Base-by-base conservation (phyloP, 2,797 vertebrate species). In the Amniataba percoides region DNA sequence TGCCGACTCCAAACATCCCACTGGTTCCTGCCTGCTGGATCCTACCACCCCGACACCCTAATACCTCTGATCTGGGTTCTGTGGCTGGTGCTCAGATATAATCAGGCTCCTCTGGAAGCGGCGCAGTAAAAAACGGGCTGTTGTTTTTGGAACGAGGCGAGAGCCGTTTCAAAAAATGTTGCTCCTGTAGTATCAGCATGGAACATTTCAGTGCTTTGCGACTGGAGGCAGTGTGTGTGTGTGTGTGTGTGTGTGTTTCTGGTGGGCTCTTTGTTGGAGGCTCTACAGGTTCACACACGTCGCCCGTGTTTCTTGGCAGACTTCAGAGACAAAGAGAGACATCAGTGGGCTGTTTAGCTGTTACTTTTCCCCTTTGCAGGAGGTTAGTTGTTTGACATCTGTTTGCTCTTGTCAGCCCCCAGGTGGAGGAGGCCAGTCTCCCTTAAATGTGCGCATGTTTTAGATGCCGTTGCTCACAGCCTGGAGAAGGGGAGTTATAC, bases 311-410 rank as follows among this genome's bases (percentile, higher is more conserved):
- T 72, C 84, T 89, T 91, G 86, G 87, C 80, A 87, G 82, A 89
- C 88, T 89, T 89, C 83, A 91, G 84, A 93, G 85, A 84, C 68
- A 87, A 80, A 88, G 71, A 88, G 71, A 93, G 87, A 88, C 84
- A 89, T 91, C 88, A 86, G 70, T 65, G 78, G 78, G 64, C 77
- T 90, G 88, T 90, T 88, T 90, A 83, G 90, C 80, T 89, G 92
- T 93, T 93, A 89, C 88, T 88, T 92, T 87, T 82, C 87, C 82
- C 85, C 90, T 84, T 91, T 87, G 90, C 86, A 91, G 91, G 90
- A 93, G 91, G 93, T 91, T 90, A 81, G 91, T 90, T 93, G 93
- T 94, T 93, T 91, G 92, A 95, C 95, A 95, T 95, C 95, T 95
- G 95, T 95, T 96, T 93, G 93, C 91, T 94, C 92, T 93, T 84